Evolutionary conservation across 2,113 vertebrate species (phyloP).

Genomic region (Heliornis fulica): DNA sequence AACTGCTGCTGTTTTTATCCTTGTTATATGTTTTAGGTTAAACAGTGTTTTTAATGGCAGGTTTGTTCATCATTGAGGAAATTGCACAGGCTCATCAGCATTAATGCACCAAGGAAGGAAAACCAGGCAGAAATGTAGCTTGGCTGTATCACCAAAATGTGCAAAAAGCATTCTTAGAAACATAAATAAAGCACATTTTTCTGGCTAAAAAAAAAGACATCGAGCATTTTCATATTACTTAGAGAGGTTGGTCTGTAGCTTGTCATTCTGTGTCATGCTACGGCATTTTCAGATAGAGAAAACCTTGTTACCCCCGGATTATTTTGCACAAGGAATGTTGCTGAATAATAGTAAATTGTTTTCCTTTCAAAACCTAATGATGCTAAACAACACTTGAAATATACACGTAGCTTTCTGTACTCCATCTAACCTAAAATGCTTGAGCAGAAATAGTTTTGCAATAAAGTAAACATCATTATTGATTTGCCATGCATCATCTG

Average conservation of each 20-base stretch:
- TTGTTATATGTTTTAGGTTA: slow-evolving; percentile 54
- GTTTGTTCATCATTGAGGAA: slow-evolving; percentile 52
- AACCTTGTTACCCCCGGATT: background rate
- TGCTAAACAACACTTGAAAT: background rate
- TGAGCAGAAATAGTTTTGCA: background rate
- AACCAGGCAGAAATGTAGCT: background rate
- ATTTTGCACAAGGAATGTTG: background rate
- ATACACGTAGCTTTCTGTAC: background rate
- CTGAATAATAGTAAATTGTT: background rate
- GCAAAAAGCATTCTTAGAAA: background rate
- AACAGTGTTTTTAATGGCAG: slow-evolving; percentile 60
- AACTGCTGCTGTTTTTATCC: slow-evolving; percentile 57
- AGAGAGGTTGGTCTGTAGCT: background rate
- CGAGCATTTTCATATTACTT: background rate
- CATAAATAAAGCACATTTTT: background rate
- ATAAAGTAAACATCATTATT: slow-evolving; percentile 20
- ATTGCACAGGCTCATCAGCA: slow-evolving; percentile 37
- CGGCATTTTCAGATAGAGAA: background rate
- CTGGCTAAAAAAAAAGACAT: background rate
- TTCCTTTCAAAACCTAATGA: background rate
- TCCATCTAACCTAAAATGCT: background rate
- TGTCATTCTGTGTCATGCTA: background rate
- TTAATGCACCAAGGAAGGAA: slow-evolving; percentile 12
- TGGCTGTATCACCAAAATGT: background rate
- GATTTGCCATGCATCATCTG: background rate